Percentiles rank a stretch among this genome's conserved stretches.
Evolutionary conservation across 2,888 invertebrate species (phyloP).

Genomic region (Lasioglossum vierecki): DNA sequence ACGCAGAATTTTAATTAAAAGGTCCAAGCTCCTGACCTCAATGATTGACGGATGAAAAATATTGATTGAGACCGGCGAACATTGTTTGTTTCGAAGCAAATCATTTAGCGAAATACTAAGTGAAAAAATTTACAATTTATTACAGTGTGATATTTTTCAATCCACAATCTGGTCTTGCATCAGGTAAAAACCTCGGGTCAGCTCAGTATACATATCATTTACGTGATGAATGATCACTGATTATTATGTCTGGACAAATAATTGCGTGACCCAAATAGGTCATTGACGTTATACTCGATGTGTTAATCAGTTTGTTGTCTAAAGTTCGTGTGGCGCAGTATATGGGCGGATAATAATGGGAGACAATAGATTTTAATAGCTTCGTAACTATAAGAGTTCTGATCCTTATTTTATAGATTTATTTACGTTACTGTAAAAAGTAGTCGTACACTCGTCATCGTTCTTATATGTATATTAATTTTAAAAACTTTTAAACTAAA

Average conservation of each 20-base stretch:
- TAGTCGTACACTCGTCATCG: too few relatives aligned
- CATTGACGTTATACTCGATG: not conserved
- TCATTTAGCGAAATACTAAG: not conserved
- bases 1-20: not conserved
- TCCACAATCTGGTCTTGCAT: not conserved
- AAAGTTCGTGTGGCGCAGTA: not conserved
- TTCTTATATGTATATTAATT: too few relatives aligned
- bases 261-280: not conserved
- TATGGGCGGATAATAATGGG: not conserved
- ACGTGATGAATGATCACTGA: not conserved
- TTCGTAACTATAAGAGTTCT: not conserved
- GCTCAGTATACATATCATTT: not conserved
- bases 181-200: not conserved
- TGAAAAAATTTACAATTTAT: not conserved
- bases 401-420: too few relatives aligned
- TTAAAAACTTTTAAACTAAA: too few relatives aligned
- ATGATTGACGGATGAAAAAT: not conserved
- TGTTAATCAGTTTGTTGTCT: not conserved
- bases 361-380: not conserved
- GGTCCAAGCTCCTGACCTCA: not conserved
- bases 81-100: not conserved
- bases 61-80: not conserved
- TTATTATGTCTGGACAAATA: not conserved
- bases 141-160: not conserved
- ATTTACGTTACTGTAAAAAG: too few relatives aligned